Evolutionary conservation across 2,888 invertebrate genomes (phyloP).

Genomic region (Stenurella melanura): DNA sequence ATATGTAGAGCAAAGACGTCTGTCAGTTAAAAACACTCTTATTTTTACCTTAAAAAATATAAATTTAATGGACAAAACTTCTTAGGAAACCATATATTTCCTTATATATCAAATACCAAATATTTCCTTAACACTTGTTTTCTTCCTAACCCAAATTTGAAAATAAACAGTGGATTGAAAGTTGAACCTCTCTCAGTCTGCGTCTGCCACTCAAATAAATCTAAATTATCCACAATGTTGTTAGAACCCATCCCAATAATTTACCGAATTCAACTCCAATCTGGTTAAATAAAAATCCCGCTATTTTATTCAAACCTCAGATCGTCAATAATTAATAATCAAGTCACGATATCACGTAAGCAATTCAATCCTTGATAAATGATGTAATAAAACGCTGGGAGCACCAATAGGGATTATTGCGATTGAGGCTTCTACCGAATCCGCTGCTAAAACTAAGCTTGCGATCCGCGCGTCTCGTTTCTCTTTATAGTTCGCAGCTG

Average conservation of each 20-base stretch:
- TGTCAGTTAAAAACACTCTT: too few species aligned
- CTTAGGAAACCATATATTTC: too few species aligned
- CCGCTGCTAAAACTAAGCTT: neutral
- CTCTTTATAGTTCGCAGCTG: neutral
- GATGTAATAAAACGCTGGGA: neutral
- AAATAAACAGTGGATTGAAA: neutral
- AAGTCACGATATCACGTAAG: conserved; percentile 3
- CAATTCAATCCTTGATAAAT: conserved; percentile 7
- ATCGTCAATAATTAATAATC: conserved; percentile 3
- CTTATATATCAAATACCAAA: too few species aligned
- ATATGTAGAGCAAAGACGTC: too few species aligned
- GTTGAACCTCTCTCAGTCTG: neutral
- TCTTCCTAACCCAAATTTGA: neutral
- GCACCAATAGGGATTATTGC: neutral
- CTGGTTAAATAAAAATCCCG: neutral
- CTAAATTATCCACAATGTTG: neutral
- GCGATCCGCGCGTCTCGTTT: neutral
- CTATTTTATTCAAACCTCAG: neutral
- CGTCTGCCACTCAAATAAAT: neutral
- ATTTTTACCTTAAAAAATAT: too few species aligned
- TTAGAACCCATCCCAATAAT: neutral
- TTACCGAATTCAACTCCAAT: conserved; percentile 1
- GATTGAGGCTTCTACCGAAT: neutral
- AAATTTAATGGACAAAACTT: too few species aligned
- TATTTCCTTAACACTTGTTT: neutral